Percentiles rank a stretch among this genome's conserved stretches.
phyloP scores from a whole-genome alignment of 2,797 vertebrate species.

The Petrocephalus schoutedeni region DNA sequence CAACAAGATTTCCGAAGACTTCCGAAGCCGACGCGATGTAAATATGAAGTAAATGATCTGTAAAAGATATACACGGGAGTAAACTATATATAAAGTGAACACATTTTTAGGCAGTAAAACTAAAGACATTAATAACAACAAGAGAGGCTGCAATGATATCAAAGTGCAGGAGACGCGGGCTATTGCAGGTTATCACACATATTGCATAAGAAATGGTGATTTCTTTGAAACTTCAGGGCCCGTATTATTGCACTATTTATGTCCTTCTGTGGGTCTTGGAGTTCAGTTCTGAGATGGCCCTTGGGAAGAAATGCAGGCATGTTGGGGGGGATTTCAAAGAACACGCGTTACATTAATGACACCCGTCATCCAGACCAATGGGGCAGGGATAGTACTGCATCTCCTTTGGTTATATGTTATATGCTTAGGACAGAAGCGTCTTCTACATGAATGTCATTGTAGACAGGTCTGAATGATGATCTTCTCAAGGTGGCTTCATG shows the following conservation, averaged over 20 bases:
- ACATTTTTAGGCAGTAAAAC: background rate
- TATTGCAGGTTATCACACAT: background rate
- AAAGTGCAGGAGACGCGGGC: too few relatives aligned
- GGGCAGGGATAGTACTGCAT: background rate
- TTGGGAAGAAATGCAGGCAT: background rate
- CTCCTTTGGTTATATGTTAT: background rate
- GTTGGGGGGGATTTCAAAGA: background rate
- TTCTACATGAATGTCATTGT: background rate
- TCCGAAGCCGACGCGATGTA: background rate
- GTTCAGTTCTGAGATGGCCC: background rate
- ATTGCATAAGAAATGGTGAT: background rate
- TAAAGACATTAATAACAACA: background rate
- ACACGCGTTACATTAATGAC: background rate
- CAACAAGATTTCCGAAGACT: background rate
- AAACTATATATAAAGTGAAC: background rate
- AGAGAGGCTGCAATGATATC: background rate
- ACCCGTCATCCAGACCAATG: background rate
- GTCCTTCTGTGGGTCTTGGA: background rate
- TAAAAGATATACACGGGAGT: background rate
- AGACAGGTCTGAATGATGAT: background rate
- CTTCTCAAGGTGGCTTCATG: background rate
- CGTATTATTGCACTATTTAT: background rate
- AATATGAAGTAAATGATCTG: background rate
- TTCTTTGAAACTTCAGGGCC: background rate
- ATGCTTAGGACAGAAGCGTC: background rate